Evolutionary conservation across 2,888 invertebrate genomes (phyloP).

Genomic region (Shargacucullia verbasci): DNA sequence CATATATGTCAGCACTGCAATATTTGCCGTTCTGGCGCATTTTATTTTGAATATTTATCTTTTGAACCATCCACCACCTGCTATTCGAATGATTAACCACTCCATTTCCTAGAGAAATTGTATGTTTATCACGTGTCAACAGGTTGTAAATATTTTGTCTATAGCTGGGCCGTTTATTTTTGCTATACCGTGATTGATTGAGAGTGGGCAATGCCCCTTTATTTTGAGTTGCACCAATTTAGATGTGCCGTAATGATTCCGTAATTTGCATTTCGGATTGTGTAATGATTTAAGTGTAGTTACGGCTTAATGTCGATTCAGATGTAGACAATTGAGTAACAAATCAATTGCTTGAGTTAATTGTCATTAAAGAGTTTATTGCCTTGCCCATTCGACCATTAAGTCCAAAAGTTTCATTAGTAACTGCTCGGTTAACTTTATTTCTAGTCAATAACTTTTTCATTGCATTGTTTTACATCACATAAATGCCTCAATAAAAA

Average conservation of each 20-base stretch:
- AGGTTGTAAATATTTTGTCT: slow-evolving; percentile 57
- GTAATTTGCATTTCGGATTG: slow-evolving; percentile 42
- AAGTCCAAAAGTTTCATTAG: too few relatives aligned
- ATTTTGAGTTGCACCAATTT: slow-evolving; percentile 44
- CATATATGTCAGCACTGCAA: slow-evolving; percentile 37
- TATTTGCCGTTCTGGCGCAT: slow-evolving; percentile 41
- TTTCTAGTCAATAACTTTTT: not conserved
- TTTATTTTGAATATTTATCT: slow-evolving; percentile 53
- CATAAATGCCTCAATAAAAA: slow-evolving; percentile 25
- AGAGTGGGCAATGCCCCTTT: slow-evolving; percentile 47
- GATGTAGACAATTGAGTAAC: not conserved
- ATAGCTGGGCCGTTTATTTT: slow-evolving; percentile 50
- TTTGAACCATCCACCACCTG: slow-evolving; percentile 49
- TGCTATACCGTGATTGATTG: slow-evolving; percentile 51
- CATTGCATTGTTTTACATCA: slow-evolving; percentile 5
- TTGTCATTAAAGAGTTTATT: slow-evolving; percentile 4
- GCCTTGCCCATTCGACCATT: too few relatives aligned
- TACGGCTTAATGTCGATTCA: slow-evolving; percentile 3
- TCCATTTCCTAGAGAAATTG: slow-evolving; percentile 46
- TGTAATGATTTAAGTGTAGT: slow-evolving; percentile 12
- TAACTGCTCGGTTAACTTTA: too few relatives aligned
- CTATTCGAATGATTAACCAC: slow-evolving; percentile 52
- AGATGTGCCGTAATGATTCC: slow-evolving; percentile 42
- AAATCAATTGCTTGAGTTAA: not conserved
- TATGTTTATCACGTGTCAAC: slow-evolving; percentile 58